Base-by-base conservation (phyloP, 2,797 vertebrate species). In the Babyrousa celebensis region DNA sequence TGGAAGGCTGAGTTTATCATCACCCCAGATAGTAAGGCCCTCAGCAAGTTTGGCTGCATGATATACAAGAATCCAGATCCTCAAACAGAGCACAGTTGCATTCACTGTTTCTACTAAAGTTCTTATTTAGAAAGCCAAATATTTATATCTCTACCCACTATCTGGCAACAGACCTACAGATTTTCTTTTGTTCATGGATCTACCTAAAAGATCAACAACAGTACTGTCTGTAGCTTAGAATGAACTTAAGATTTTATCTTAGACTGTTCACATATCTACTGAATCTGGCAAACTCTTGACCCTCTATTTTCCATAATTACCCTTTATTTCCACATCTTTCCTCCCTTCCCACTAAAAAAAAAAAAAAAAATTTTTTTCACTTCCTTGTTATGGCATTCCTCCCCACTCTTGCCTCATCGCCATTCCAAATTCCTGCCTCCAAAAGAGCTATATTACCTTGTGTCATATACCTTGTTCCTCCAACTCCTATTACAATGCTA, bases 221-320 rank as follows among this genome's bases (percentile, higher is more conserved):
- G 40, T 32, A 56, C 4, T 29, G 40, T 23, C 36, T 63, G 4
- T 43, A 80, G 85, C n/a, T 87, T 36, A 84, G 40, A 52, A 20
- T 9, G 29, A 92, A 85, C 43, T 25, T 80, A 75, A 95, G 71
- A 72, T 72, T 93, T 89, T 72, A 78, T 80, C 23, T 32, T 52
- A 20, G 62, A 11, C 18, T 82, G 17, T 85, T 85, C 27, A 52
- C 12, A 23, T 15, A 27, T 52, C 36, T 74, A 15, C 43, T n/a
- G 11, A 77, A 54, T 40, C 84, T 43, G 82, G 54, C 25, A 82
- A 68, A 80, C 18, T 15, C 68, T 27, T 36, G 74, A 56, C 36
- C 21, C 20, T 75, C n/a, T 52, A 3, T 58, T 86, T 84, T 87
- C 62, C 56, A 80, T 62, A 90, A 85, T 48, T 91, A 27, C 18